These are phyloP conservation scores for Eulithis prunata DNA, from an alignment of 2,888 invertebrate species.

Conservation along the genomic window DNA sequence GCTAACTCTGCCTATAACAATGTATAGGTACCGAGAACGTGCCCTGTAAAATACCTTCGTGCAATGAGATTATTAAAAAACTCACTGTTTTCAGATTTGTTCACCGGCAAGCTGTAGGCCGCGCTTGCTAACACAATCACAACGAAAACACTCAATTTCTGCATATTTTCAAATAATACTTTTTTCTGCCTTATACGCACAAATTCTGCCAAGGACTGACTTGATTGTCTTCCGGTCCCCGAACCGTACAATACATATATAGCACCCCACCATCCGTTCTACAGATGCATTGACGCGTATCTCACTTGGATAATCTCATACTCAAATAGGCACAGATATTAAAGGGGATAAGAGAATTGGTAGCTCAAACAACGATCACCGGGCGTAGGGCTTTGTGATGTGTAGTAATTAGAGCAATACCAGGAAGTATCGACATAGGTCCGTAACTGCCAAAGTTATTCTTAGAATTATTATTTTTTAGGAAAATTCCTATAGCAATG, in stretches of 20 bases:
- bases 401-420: constrained; percentile 16
- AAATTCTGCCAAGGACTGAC: constrained; percentile 15
- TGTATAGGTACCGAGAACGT: no score
- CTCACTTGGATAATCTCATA: constrained; percentile 32
- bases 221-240: constrained; percentile 10
- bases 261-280: not conserved
- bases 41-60: no score
- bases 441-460: not conserved
- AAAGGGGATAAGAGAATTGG: constrained; percentile 30
- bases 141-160: constrained; percentile 40
- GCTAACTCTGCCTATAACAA: no score
- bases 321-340: constrained; percentile 32
- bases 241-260: constrained; percentile 42
- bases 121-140: constrained; percentile 47
- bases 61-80: not conserved
- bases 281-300: constrained; percentile 37
- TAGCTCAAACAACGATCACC: constrained; percentile 35
- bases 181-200: no score
- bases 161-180: constrained; percentile 43
- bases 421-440: constrained; percentile 5
- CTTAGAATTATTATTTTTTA: not conserved
- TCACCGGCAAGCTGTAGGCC: constrained; percentile 54
- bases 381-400: constrained; percentile 17
- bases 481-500: not conserved
- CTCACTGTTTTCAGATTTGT: constrained; percentile 48